Base-by-base conservation (phyloP, 1,140 invertebrate genomes). In the Probaryconus sp. region DNA sequence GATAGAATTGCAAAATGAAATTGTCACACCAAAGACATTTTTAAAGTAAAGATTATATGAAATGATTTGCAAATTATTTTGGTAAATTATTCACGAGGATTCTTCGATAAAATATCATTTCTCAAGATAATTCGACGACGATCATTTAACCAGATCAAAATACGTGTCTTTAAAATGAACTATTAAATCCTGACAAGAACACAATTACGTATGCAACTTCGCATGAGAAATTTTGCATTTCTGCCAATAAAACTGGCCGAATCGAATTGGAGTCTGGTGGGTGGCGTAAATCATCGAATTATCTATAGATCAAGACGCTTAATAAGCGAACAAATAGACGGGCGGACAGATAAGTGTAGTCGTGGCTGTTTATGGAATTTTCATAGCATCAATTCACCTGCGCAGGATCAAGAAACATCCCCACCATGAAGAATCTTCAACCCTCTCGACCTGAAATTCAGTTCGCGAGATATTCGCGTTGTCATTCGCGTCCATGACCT, bases 401-500 rank as follows among this genome's bases (percentile, higher is more conserved):
- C 81, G 81, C 82, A 82, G 76, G 72, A 79, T 64, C 79, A 67
- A 47, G 58, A 61, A 35, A 13, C 45, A 43, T 33, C 64, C 69
- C 69, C 75, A 63, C 68, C 51, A 58, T 9, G 13, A 7, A 26
- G 0, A n/a, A 42, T 1, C 26, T 45, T 43, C 74, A 69, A 72
- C 74, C 69, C 75, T 68, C 37, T 56, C 58, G 43, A 61, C 38
- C 58, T 70, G 35, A 65, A 73, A 50, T 61, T 42, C 37, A 37
- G 65, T 69, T 70, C 75, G 55, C 60, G 43, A 51, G 47, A 47
- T 67, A 42, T 58, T 70, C 65, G 63, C 60, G 47, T 50, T 70
- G 79, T 84, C 83, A 86, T 84, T 86, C 81, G 79, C 77, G 77
- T 81, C 70, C 77, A 77, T 76, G 81, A 81, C 75, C 75, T 60